Conservation (phyloP, 2,113 vertebrate genomes). For the Notothenia rossii region DNA sequence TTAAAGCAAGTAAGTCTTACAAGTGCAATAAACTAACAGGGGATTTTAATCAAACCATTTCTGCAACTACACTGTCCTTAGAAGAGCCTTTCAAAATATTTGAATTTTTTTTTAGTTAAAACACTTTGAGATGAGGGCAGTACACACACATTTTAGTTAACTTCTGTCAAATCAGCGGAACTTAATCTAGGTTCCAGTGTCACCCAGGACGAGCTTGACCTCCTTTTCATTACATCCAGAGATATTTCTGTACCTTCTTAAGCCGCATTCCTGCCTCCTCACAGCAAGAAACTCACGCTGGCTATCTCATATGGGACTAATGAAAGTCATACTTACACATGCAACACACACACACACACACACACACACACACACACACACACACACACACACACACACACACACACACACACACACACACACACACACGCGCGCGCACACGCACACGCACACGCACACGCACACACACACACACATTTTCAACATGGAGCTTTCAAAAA, state of each 20-base stretch:
- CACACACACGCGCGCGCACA: constrained; percentile 1
- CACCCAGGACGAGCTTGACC: constrained; percentile 62
- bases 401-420: constrained; percentile 23
- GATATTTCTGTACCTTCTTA: constrained; percentile 69
- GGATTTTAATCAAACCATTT: neutral
- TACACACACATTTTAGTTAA: constrained; percentile 32
- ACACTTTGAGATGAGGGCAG: neutral
- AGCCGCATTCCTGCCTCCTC: constrained; percentile 62
- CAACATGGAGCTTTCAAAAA: neutral
- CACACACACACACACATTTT: neutral
- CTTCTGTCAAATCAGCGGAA: constrained; percentile 48
- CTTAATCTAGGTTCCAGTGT: constrained; percentile 55
- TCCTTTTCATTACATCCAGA: constrained; percentile 61
- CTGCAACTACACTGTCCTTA: neutral
- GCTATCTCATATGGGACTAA: constrained; percentile 58
- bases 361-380: constrained; percentile 23
- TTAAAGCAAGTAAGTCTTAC: neutral
- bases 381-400: constrained; percentile 4
- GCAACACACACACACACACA: neutral
- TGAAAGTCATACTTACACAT: constrained; percentile 69
- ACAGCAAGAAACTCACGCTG: constrained; percentile 60
- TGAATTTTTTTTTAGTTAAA: too few species aligned
- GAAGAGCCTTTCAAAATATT: neutral
- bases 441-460: constrained; percentile 8
- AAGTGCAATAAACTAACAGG: neutral